Conservation (phyloP, 2,888 invertebrate species). For the Exephanes ischioxanthus region DNA sequence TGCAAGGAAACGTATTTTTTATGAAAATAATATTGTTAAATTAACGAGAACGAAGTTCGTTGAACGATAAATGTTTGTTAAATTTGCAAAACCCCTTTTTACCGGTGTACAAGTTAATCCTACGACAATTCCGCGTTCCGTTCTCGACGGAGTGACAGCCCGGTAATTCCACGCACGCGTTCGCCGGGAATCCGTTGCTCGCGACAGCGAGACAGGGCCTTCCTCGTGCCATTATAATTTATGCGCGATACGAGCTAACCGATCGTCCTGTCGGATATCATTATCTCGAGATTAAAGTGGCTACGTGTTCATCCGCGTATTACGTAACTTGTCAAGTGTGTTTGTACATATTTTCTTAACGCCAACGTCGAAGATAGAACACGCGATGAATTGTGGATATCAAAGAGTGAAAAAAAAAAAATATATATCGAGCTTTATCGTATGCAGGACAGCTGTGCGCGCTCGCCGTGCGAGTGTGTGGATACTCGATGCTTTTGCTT, state of each 20-base stretch:
- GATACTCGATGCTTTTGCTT: conserved; percentile 13
- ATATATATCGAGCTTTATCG: neutral
- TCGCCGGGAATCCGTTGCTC: conserved; percentile 30
- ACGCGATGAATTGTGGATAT: conserved; percentile 17
- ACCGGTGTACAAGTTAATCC: neutral
- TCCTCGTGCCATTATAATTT: conserved; percentile 35
- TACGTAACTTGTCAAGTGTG: conserved; percentile 36
- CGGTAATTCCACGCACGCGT: conserved; percentile 38
- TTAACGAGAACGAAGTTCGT: too few species aligned
- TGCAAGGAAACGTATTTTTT: too few species aligned
- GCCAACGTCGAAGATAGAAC: conserved; percentile 35
- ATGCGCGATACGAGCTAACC: conserved; percentile 23
- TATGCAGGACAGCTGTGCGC: too few species aligned
- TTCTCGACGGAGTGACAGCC: conserved; percentile 44
- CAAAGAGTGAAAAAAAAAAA: neutral
- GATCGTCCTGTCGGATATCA: conserved; percentile 44
- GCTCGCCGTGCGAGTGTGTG: neutral
- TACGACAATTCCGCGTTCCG: conserved; percentile 46
- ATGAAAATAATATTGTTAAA: too few species aligned
- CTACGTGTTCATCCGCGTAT: conserved; percentile 47
- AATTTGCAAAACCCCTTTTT: too few species aligned
- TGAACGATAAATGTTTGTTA: too few species aligned
- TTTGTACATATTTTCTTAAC: conserved; percentile 47
- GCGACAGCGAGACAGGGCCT: neutral
- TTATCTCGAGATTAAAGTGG: conserved; percentile 52